Conservation (phyloP, 2,888 invertebrate species). For the Cybosia mesomella region DNA sequence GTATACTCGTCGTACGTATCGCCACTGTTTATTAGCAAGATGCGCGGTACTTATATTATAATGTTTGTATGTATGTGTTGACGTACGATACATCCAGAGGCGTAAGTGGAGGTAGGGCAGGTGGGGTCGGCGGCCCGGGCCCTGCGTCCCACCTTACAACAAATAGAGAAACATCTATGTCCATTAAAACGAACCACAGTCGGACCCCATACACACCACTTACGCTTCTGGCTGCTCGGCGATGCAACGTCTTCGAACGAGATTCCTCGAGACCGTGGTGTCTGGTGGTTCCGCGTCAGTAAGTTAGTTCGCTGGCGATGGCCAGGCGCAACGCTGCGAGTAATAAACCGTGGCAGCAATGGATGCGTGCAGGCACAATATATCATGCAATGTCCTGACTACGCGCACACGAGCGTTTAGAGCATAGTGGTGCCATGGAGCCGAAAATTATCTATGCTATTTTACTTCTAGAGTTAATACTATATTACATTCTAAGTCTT, state of each 20-base stretch:
- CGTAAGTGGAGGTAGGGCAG: constrained; percentile 88
- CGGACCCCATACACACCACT: constrained; percentile 84
- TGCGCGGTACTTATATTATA: constrained; percentile 50
- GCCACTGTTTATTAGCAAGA: constrained; percentile 70
- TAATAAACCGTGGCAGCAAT: constrained; percentile 47
- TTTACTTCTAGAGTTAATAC: constrained; percentile 55
- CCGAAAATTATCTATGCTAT: constrained; percentile 67
- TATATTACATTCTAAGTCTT: constrained; percentile 48
- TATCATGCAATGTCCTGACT: constrained; percentile 66
- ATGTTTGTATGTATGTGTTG: constrained; percentile 61
- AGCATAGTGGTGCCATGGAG: constrained; percentile 86
- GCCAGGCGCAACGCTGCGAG: constrained; percentile 41
- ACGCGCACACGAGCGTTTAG: constrained; percentile 75
- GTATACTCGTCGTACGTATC: constrained; percentile 30
- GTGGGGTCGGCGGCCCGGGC: constrained; percentile 86
- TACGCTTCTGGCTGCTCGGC: constrained; percentile 83
- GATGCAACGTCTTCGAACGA: constrained; percentile 38
- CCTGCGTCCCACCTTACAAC: constrained; percentile 87
- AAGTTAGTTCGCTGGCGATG: constrained; percentile 37
- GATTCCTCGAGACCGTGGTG: constrained; percentile 14
- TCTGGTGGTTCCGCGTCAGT: constrained; percentile 33
- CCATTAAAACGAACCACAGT: constrained; percentile 77
- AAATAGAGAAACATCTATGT: constrained; percentile 81
- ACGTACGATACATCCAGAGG: constrained; percentile 88
- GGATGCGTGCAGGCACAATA: constrained; percentile 52